These are phyloP conservation scores for Beris chalybata DNA, from an alignment of 2,888 invertebrate genomes.

Conservation along the genomic window DNA sequence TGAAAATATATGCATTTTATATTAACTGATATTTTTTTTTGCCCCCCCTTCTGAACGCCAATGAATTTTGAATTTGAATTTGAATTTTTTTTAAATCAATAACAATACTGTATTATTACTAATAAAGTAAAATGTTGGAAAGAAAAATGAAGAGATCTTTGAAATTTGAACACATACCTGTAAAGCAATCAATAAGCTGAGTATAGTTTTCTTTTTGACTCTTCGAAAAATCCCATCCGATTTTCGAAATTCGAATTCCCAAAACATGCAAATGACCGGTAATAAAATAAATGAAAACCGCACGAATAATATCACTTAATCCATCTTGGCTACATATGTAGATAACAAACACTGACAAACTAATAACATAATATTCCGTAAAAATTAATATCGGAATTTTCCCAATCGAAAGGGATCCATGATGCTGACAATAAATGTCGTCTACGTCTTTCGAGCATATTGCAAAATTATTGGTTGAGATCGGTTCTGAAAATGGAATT, in stretches of 20 bases:
- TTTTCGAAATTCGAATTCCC: neutral
- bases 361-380: neutral
- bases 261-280: neutral
- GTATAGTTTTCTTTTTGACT: neutral
- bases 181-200: neutral
- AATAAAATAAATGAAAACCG: neutral
- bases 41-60: too few relatives aligned
- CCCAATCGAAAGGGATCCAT: conserved; percentile 12
- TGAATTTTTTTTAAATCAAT: too few relatives aligned
- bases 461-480: too few relatives aligned
- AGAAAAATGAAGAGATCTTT: too few relatives aligned
- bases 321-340: conserved; percentile 5
- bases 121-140: too few relatives aligned
- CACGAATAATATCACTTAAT: conserved; percentile 5
- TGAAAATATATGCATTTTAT: too few relatives aligned
- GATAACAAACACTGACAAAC: neutral
- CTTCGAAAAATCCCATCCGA: neutral
- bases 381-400: neutral
- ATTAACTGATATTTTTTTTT: too few relatives aligned
- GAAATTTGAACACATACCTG: neutral
- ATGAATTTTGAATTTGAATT: too few relatives aligned
- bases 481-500: too few relatives aligned
- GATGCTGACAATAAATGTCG: neutral
- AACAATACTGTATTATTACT: too few relatives aligned
- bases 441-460: too few relatives aligned